These are phyloP conservation scores for Himalopsyche kuldschensis DNA, from an alignment of 2,888 invertebrate genomes.

Conservation along the genomic window DNA sequence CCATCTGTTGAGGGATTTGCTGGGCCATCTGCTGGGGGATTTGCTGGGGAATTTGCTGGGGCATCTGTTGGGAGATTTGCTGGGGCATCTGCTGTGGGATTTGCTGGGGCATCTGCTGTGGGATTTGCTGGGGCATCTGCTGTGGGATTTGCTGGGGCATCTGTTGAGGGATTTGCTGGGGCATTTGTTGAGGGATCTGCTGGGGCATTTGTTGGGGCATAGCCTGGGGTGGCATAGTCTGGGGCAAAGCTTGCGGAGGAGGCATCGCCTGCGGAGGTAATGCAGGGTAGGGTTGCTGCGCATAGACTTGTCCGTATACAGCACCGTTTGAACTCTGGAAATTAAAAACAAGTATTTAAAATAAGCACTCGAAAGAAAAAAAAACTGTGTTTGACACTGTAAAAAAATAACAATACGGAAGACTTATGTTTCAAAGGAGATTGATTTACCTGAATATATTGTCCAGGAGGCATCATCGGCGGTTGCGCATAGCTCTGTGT, in stretches of 20 bases:
- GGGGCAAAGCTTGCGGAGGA: background rate
- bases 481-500: conserved; percentile 56
- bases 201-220: conserved; percentile 41
- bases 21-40: background rate
- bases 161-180: background rate
- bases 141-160: background rate
- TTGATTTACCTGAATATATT: conserved; percentile 54
- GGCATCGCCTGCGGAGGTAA: conserved; percentile 42
- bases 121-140: background rate
- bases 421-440: background rate
- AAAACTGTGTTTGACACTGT: background rate
- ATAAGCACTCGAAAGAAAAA: background rate
- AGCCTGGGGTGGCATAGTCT: conserved; percentile 43
- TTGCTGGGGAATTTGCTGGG: background rate
- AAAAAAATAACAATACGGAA: background rate
- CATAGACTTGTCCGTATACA: conserved; percentile 45
- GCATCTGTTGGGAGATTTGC: background rate
- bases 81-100: conserved; percentile 43
- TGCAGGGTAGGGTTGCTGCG: conserved; percentile 45
- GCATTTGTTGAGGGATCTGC: background rate
- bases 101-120: conserved; percentile 48
- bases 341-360: background rate
- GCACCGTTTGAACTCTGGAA: conserved; percentile 46
- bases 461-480: conserved; percentile 58
- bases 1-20: background rate